A percentile compares a stretch with the other conserved stretches of the same genome.
phyloP scores from a whole-genome alignment of 2,888 invertebrate species.

The Andrena haemorrhoa region DNA sequence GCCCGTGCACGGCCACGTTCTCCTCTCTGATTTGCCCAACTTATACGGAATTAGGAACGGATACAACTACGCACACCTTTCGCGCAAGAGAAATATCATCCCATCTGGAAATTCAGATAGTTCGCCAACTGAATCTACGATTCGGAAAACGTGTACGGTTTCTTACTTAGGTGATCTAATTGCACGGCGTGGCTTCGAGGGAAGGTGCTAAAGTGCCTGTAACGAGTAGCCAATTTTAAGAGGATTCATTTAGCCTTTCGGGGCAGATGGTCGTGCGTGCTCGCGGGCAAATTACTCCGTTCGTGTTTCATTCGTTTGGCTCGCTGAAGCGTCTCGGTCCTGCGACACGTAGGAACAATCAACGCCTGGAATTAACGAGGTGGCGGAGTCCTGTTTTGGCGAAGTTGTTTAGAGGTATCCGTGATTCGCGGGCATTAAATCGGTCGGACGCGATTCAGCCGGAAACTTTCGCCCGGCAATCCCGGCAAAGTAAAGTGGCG shows the following conservation, averaged over 20 bases:
- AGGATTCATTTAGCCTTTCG: too few species aligned
- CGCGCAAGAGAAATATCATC: slow-evolving; percentile 4
- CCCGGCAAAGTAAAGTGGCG: slow-evolving; percentile 55
- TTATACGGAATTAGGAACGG: slow-evolving; percentile 22
- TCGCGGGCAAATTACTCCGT: background rate
- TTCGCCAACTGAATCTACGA: too few species aligned
- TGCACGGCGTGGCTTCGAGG: too few species aligned
- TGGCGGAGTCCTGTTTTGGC: slow-evolving; percentile 21
- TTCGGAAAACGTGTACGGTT: too few species aligned
- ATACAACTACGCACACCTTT: slow-evolving; percentile 3
- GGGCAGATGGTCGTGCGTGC: background rate
- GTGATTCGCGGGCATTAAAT: slow-evolving; percentile 51
- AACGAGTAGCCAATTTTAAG: too few species aligned
- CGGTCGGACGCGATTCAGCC: slow-evolving; percentile 36
- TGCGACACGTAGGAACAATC: background rate
- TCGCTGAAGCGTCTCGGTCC: background rate
- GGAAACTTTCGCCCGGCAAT: slow-evolving; percentile 41
- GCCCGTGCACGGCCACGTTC: slow-evolving; percentile 9
- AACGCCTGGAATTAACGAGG: background rate
- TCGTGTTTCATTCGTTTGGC: background rate
- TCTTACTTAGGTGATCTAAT: too few species aligned
- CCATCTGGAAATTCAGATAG: background rate
- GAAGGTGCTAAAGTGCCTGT: too few species aligned
- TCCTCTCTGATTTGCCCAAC: slow-evolving; percentile 8
- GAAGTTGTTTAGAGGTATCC: slow-evolving; percentile 35